phyloP scores from a whole-genome alignment of 2,113 vertebrate genomes.

The Lutjanus erythropterus region DNA sequence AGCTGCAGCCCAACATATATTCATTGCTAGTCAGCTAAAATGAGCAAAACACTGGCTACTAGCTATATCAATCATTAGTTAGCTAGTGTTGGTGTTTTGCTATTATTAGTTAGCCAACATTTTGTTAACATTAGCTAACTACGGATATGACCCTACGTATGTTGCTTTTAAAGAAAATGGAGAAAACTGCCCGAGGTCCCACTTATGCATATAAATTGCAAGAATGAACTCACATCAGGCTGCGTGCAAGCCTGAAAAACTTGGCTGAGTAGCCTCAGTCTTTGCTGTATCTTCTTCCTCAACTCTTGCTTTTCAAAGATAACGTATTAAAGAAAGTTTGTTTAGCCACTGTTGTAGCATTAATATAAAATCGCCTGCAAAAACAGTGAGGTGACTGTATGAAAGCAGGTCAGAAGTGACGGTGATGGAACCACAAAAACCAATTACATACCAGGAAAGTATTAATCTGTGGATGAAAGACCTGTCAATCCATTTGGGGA shows the following conservation, averaged over 20 bases:
- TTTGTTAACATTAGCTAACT: too few species aligned
- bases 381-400: background rate
- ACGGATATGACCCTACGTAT: too few species aligned
- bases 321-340: background rate
- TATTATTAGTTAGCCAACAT: too few species aligned
- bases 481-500: background rate
- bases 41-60: too few species aligned
- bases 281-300: too few species aligned
- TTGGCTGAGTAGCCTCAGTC: background rate
- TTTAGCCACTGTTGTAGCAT: background rate
- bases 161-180: too few species aligned
- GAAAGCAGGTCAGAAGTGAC: background rate
- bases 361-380: background rate
- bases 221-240: background rate
- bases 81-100: too few species aligned
- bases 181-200: too few species aligned
- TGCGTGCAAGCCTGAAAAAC: background rate
- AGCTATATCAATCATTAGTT: too few species aligned
- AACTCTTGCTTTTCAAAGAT: background rate
- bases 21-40: too few species aligned
- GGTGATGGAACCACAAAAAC: background rate
- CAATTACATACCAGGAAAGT: background rate
- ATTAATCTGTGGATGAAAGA: background rate
- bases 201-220: background rate
- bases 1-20: too few species aligned